phyloP scores from a whole-genome alignment of 30 jellyfish, hydroid and myxozoan species.

The Haliclystus octoradiatus region DNA sequence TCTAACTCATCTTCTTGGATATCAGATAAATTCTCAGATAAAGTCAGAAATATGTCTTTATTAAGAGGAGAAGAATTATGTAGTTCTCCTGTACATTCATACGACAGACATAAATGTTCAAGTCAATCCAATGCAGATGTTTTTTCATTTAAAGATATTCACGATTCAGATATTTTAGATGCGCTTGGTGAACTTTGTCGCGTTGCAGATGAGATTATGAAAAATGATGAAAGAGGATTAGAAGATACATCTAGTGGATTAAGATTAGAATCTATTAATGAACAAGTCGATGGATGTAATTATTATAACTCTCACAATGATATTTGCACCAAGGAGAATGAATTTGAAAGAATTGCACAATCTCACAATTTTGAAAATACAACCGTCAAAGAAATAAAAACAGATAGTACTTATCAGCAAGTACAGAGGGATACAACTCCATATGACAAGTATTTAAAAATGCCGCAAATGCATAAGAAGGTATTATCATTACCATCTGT shows the following conservation, averaged over 20 bases:
- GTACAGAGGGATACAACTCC: too few species aligned
- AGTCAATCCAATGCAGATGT: not conserved
- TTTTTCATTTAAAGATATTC: not conserved
- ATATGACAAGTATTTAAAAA: too few species aligned
- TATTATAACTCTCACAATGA: too few species aligned
- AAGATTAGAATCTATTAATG: not conserved
- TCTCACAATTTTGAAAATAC: too few species aligned
- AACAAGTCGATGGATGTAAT: not conserved
- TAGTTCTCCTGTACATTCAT: too few species aligned
- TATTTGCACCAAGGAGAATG: too few species aligned
- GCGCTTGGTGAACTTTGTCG: not conserved
- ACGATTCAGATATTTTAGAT: not conserved
- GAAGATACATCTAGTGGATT: not conserved
- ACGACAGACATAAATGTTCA: not conserved
- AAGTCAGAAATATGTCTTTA: not conserved
- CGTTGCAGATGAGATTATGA: slow-evolving; percentile 1
- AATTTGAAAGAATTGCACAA: too few species aligned
- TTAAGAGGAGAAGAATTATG: not conserved
- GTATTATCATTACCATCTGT: too few species aligned
- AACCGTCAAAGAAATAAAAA: too few species aligned
- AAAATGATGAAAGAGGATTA: too few species aligned
- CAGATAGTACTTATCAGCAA: too few species aligned
- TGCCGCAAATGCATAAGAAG: too few species aligned
- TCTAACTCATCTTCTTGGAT: not conserved
- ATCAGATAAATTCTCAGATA: not conserved